Evolutionary conservation across 2,888 invertebrate genomes (phyloP).

Genomic region (Argyresthia goedartella): DNA sequence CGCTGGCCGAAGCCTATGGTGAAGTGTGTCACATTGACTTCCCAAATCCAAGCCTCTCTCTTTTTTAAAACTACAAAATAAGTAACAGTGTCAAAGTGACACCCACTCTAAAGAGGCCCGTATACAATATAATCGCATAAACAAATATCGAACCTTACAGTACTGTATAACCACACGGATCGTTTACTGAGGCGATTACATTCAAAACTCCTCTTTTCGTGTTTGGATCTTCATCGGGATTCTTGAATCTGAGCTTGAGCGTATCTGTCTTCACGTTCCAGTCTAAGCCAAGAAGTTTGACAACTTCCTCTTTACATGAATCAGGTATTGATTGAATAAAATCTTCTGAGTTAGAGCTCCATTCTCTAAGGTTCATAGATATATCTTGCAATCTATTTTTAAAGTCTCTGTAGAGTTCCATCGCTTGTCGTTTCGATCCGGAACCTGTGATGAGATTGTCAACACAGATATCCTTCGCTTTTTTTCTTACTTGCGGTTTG

Average conservation of each 20-base stretch:
- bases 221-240: background rate
- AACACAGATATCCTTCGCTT: background rate
- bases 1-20: too few species aligned
- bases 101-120: too few species aligned
- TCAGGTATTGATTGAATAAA: background rate
- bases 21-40: too few species aligned
- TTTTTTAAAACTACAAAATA: too few species aligned
- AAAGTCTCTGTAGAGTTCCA: background rate
- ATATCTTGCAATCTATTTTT: background rate
- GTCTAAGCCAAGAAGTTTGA: background rate
- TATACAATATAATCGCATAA: too few species aligned
- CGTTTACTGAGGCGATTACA: background rate
- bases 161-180: too few species aligned
- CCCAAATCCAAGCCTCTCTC: too few species aligned
- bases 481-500: background rate
- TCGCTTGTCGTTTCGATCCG: background rate
- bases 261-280: background rate
- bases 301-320: background rate
- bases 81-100: too few species aligned
- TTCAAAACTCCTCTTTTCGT: background rate
- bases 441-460: background rate
- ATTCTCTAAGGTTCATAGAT: background rate
- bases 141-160: too few species aligned
- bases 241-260: background rate
- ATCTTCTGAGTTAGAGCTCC: background rate